These are phyloP conservation scores for Teleopsis dalmanni DNA, from an alignment of 1,140 invertebrate species.

Conservation along the genomic window DNA sequence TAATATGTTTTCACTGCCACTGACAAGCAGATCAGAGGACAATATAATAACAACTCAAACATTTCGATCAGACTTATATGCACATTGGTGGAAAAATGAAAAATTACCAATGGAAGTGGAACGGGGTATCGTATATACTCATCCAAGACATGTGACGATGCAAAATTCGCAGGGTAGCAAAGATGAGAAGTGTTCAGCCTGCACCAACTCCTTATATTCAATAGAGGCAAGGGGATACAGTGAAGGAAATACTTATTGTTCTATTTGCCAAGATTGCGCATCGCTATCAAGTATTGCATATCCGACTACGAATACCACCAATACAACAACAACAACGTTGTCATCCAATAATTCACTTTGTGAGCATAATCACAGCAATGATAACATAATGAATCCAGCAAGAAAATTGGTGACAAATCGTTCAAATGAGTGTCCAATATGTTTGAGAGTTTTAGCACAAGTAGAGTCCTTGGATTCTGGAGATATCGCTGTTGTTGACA, in stretches of 20 bases:
- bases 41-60: conserved; percentile 39
- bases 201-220: conserved; percentile 26
- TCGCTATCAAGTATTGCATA: conserved; percentile 1
- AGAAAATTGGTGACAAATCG: conserved; percentile 1
- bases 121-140: conserved; percentile 46
- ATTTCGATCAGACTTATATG: conserved; percentile 76
- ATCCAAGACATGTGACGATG: conserved; percentile 27
- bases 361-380: conserved; percentile 11
- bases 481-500: conserved; percentile 2
- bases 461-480: conserved; percentile 4
- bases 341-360: conserved; percentile 33
- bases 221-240: conserved; percentile 31
- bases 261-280: conserved; percentile 32
- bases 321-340: conserved; percentile 23
- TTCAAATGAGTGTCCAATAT: conserved; percentile 30
- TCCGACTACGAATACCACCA: conserved; percentile 27
- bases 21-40: too few relatives aligned
- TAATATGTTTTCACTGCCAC: too few relatives aligned
- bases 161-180: conserved; percentile 14
- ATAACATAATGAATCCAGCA: background rate
- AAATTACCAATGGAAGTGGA: conserved; percentile 61
- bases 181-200: conserved; percentile 23
- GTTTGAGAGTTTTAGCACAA: conserved; percentile 13
- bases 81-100: conserved; percentile 87
- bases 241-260: conserved; percentile 32